Conservation (phyloP, 2,888 invertebrate species). For the Andrena haemorrhoa region DNA sequence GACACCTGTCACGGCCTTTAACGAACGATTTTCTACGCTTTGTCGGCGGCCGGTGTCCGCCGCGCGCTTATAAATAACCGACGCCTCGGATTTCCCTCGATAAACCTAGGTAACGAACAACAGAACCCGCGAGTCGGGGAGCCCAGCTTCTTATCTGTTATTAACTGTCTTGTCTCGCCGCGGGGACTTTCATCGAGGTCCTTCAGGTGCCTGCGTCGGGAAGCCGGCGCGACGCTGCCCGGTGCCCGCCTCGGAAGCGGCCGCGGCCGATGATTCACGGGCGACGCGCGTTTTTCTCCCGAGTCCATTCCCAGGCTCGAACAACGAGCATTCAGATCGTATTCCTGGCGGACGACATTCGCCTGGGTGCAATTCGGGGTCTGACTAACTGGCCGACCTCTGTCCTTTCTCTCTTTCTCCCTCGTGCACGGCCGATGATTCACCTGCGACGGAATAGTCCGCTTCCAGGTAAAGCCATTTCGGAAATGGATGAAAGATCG, state of each 20-base stretch:
- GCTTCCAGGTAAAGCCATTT: constrained; percentile 65
- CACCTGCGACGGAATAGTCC: constrained; percentile 64
- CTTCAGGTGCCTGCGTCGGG: neutral
- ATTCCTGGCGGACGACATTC: constrained; percentile 64
- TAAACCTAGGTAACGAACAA: neutral
- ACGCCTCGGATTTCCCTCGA: constrained; percentile 17
- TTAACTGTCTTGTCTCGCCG: no score
- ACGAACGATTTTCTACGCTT: constrained; percentile 19
- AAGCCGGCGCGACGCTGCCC: neutral
- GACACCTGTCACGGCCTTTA: constrained; percentile 50
- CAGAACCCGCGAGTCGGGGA: no score
- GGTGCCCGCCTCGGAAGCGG: neutral
- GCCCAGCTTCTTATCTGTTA: no score
- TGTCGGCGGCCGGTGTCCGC: neutral
- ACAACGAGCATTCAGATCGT: constrained; percentile 34
- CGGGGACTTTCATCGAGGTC: neutral
- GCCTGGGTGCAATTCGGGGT: constrained; percentile 48
- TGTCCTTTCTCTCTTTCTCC: constrained; percentile 31
- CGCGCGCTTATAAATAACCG: constrained; percentile 22
- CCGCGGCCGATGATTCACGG: constrained; percentile 24
- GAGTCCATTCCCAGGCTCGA: neutral
- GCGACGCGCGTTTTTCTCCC: neutral
- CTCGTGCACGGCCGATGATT: constrained; percentile 68
- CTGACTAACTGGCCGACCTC: constrained; percentile 60
- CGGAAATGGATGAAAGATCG: constrained; percentile 55